Evolutionary conservation across 1,140 invertebrate species (phyloP).

Genomic region (Sarcophaga peregrina): DNA sequence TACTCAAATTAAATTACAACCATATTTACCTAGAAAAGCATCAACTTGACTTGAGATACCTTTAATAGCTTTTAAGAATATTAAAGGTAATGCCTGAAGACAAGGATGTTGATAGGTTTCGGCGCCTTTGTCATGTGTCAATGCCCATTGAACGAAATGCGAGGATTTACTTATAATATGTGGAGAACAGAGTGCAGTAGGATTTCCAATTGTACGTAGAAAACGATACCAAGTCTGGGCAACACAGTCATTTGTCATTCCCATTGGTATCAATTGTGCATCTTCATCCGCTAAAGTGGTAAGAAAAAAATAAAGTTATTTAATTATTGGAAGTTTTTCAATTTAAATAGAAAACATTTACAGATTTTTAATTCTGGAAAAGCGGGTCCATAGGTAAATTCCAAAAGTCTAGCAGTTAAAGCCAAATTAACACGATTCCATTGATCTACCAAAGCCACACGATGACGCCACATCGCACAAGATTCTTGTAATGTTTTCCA

Average conservation of each 20-base stretch:
- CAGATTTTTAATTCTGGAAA: constrained; percentile 89
- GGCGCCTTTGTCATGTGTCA: constrained; percentile 76
- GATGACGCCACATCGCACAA: constrained; percentile 92
- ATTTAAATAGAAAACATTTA: constrained; percentile 65
- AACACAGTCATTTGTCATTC: constrained; percentile 89
- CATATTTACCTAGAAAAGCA: constrained; percentile 88
- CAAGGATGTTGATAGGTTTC: constrained; percentile 94
- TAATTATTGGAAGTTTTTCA: constrained; percentile 35
- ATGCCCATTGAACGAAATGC: constrained; percentile 82
- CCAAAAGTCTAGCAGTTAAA: constrained; percentile 84
- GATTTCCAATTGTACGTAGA: constrained; percentile 92
- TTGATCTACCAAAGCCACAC: constrained; percentile 90
- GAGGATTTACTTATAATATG: constrained; percentile 87
- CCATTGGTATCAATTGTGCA: constrained; percentile 78
- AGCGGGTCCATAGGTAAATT: constrained; percentile 88
- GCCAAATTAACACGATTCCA: constrained; percentile 95
- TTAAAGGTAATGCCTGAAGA: constrained; percentile 84
- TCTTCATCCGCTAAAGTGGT: constrained; percentile 83
- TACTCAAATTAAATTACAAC: neutral
- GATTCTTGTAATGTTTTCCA: constrained; percentile 96
- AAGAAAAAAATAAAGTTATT: constrained; percentile 38
- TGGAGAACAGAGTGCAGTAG: constrained; percentile 89
- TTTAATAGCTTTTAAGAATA: constrained; percentile 94
- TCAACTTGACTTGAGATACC: constrained; percentile 93
- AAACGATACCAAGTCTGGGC: constrained; percentile 96